Base-by-base conservation (phyloP, 2,888 invertebrate species). In the Buathra laborator region DNA sequence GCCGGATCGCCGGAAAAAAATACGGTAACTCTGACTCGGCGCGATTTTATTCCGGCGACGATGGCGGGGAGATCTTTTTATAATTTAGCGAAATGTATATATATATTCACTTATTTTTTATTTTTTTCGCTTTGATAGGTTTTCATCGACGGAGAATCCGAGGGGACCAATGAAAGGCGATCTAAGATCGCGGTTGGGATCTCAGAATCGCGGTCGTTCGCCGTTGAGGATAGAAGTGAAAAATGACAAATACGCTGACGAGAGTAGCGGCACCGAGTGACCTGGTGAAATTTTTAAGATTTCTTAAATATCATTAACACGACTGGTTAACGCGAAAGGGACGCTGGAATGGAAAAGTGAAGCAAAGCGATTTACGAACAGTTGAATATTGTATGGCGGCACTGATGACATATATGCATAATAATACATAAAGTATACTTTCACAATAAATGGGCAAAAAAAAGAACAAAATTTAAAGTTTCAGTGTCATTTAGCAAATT, bases 211-310 rank as follows among this genome's bases (percentile, higher is more conserved):
- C 82, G 91, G 90, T n/a, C 91, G 93, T 74, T 93, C 94, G 12
- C 93, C 93, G 3, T 87, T 94, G 16, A 93, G 94, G 86, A 94
- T 94, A 93, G 94, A 94, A 90, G 92, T 94, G 24, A 93, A 90
- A 87, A 94, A 94, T 70, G 93, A 94, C 56, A 93, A 93, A 85
- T 94, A 92, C 62, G 85, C 90, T 2, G 89, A 89, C 72, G 87
- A 90, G 2, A 87, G 84, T 51, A 90, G 89, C 77, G 89, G 89
- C 19, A 84, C 87, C 32, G 90, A 91, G 81, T 91, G 87, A 90
- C 75, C 62, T 74, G 59, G 43, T 24, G 37, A 62, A 62, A 74
- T 10, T 44, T 53, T 24, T 14, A 16, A 37, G 16, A 51, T 53
- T 12, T 19, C 48, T 48, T 16, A 53, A 32, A 10, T n/a, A 62